Base-by-base conservation (phyloP, 1,140 invertebrate species). In the Pseudomyrmex pallidus region DNA sequence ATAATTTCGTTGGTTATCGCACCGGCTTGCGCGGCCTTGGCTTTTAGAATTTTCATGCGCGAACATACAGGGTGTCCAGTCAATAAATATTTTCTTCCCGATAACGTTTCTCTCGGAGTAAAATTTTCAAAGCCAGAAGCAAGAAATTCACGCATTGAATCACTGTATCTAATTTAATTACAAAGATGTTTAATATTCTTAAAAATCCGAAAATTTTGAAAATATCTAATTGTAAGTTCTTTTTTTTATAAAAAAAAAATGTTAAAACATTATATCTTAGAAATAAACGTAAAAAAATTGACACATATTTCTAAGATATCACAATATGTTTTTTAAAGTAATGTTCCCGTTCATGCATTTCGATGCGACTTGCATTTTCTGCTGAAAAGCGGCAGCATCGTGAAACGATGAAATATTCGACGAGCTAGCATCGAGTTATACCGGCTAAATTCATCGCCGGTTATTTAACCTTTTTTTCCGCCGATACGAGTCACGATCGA, bases 1-100 rank as follows among this genome's bases (percentile, higher is more conserved):
- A 85, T 82, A 84, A 84, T 84, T 84, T 84, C 59, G 76, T 80
- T 80, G 76, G 64, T 84, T 83, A 83, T 83, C 82, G 82, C 59
- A n/a, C 59, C 61, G 64, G 62, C 22, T 48, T 56, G 64, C 64
- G 57, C 63, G 64, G 76, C 54, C 35, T 25, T 66, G 74, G 44
- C 64, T 83, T 78, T 76, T 84, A 59, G 50, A 84, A 84, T 68
- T 84, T 84, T 84, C 57, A 84, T 84, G 52, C 74, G 74, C 61
- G 64, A 10, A 61, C 70, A 84, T 80, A 80, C 63, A 56, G 52
- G 74, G 76, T 77, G 84, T 76, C 15, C 54, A 25, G 46, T 17
- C 63, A 12, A 8, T 83, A 72, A 44, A 50, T 77, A 74, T 74
- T 68, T 84, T 74, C 77, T n/a, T 15, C 20, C 12, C 5, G 2